phyloP scores from a whole-genome alignment of 2,113 vertebrate species.

The Chitala chitala region DNA sequence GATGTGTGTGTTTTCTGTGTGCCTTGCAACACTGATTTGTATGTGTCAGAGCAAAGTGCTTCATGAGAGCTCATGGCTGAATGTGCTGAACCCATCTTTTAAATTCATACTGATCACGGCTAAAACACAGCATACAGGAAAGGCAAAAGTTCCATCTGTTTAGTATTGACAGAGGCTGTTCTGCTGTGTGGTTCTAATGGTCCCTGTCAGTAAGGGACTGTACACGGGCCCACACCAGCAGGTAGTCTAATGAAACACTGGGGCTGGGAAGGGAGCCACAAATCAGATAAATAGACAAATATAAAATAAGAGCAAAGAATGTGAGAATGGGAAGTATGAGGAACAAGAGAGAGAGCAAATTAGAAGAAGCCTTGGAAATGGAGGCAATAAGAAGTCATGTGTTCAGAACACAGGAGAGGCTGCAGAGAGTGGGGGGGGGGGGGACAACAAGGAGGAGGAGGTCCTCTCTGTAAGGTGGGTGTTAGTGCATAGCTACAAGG shows the following conservation, averaged over 20 bases:
- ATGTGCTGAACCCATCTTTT: neutral
- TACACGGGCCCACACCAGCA: neutral
- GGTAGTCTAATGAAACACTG: neutral
- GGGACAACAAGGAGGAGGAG: neutral
- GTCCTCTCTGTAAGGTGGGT: neutral
- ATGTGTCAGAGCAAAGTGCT: neutral
- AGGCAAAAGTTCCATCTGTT: constrained; percentile 18
- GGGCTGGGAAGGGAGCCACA: neutral
- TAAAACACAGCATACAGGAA: neutral
- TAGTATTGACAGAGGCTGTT: neutral
- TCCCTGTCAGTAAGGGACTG: neutral
- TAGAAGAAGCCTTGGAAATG: neutral
- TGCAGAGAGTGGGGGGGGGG: too few relatives aligned
- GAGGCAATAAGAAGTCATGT: neutral
- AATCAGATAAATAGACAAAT: neutral
- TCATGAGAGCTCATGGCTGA: neutral
- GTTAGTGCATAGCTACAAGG: neutral
- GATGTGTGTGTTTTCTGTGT: neutral
- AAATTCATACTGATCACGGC: constrained; percentile 18
- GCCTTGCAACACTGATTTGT: neutral
- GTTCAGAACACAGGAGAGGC: too few relatives aligned
- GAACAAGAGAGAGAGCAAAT: neutral
- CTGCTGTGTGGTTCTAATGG: neutral
- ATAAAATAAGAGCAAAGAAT: neutral
- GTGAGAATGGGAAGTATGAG: neutral